These are phyloP conservation scores for Polydrusus cervinus DNA, from an alignment of 2,888 invertebrate genomes.

Conservation along the genomic window DNA sequence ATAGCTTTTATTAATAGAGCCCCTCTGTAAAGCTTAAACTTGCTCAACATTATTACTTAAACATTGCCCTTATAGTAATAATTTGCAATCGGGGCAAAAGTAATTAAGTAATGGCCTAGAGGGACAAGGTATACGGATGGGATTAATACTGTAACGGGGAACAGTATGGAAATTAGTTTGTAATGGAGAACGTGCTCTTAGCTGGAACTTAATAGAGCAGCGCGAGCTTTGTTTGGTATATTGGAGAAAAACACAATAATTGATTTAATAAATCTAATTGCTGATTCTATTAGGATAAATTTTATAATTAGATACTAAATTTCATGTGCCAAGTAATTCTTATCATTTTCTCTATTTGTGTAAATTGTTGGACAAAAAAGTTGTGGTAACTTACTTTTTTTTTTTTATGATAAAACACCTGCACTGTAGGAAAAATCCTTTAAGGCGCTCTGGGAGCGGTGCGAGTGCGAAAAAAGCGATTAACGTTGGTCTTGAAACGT, in stretches of 20 bases:
- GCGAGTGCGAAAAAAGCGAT: too few relatives aligned
- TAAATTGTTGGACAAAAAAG: too few relatives aligned
- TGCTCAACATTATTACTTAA: conserved; percentile 37
- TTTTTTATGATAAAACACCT: too few relatives aligned
- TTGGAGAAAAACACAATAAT: neutral
- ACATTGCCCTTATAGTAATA: conserved; percentile 45
- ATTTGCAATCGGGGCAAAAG: conserved; percentile 46
- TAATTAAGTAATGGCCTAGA: conserved; percentile 52
- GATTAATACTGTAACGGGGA: conserved; percentile 45
- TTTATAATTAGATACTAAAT: too few relatives aligned
- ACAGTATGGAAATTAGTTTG: conserved; percentile 49
- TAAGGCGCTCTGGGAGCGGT: too few relatives aligned
- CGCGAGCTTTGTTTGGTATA: neutral
- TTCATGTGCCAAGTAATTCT: too few relatives aligned
- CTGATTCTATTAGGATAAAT: too few relatives aligned
- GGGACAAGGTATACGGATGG: conserved; percentile 44
- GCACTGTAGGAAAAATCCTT: too few relatives aligned
- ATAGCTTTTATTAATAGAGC: conserved; percentile 41
- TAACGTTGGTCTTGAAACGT: too few relatives aligned
- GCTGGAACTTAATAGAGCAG: conserved; percentile 34
- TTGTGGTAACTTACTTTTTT: too few relatives aligned
- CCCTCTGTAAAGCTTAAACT: conserved; percentile 33
- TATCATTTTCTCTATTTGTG: too few relatives aligned
- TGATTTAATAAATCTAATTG: too few relatives aligned
- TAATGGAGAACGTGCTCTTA: conserved; percentile 40